A percentile compares a stretch with the other conserved stretches of the same genome.
Conservation (phyloP, 2,113 vertebrate genomes). For the Elephantulus edwardii region DNA sequence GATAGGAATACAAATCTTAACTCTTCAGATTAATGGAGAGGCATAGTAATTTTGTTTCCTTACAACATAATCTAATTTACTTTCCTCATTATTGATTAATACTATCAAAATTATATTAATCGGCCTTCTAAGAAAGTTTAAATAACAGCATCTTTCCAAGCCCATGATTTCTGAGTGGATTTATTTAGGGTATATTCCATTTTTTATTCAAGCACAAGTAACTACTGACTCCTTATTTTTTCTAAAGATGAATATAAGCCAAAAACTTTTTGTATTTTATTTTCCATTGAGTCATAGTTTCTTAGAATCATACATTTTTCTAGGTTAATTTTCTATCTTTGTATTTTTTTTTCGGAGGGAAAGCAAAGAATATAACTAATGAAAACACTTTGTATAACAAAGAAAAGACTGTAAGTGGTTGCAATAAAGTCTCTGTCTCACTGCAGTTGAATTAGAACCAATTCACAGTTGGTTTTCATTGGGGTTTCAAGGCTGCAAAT, state of each 20-base stretch:
- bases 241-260: slow-evolving; percentile 53
- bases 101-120: slow-evolving; percentile 78
- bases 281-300: not conserved
- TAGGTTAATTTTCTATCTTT: not conserved
- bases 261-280: slow-evolving; percentile 32
- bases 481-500: too few species aligned
- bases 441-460: too few species aligned
- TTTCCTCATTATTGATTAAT: slow-evolving; percentile 77
- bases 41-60: slow-evolving; percentile 41
- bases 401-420: not conserved
- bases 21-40: slow-evolving; percentile 22
- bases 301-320: not conserved
- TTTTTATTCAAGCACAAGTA: slow-evolving; percentile 73
- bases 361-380: not conserved
- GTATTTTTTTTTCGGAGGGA: not conserved
- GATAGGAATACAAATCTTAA: slow-evolving; percentile 31
- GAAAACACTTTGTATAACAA: not conserved
- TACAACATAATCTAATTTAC: slow-evolving; percentile 76
- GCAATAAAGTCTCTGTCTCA: too few species aligned
- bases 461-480: too few species aligned
- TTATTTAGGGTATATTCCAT: slow-evolving; percentile 62
- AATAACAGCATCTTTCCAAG: slow-evolving; percentile 64
- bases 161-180: slow-evolving; percentile 55
- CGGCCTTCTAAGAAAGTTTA: slow-evolving; percentile 70
- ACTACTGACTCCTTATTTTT: slow-evolving; percentile 65